Evolutionary conservation across 2,888 invertebrate species (phyloP).

Genomic region (Drosophila algonquin): DNA sequence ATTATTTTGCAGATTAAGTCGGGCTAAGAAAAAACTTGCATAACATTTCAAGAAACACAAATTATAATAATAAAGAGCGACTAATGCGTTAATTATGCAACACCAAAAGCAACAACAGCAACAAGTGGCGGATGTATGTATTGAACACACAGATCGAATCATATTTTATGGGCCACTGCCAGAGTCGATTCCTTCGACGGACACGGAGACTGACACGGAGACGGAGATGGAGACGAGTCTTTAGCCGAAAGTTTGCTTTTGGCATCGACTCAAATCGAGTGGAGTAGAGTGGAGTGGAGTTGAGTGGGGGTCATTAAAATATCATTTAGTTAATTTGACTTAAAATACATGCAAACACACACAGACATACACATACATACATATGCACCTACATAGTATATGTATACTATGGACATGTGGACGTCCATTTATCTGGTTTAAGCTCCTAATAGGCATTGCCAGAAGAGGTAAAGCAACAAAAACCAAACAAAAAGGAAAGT

Average conservation of each 20-base stretch:
- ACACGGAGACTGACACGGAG: background rate
- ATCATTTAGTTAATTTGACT: conserved; percentile 46
- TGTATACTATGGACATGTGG: too few relatives aligned
- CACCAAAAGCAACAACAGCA: conserved; percentile 38
- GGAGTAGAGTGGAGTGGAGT: conserved; percentile 24
- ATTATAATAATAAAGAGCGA: conserved; percentile 69
- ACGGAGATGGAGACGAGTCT: background rate
- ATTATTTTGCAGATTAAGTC: conserved; percentile 26
- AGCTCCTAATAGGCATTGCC: conserved; percentile 22
- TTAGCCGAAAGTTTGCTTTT: conserved; percentile 22
- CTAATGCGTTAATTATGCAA: conserved; percentile 72
- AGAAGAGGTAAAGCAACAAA: background rate
- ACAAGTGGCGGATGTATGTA: conserved; percentile 29
- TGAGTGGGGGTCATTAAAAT: conserved; percentile 42
- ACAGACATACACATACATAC: background rate
- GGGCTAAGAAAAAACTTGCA: conserved; percentile 34
- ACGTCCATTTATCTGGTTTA: background rate
- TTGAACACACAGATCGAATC: conserved; percentile 47
- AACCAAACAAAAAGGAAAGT: conserved; percentile 38
- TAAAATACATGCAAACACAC: background rate
- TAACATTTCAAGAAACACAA: conserved; percentile 45
- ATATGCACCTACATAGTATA: background rate
- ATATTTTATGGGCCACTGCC: conserved; percentile 48
- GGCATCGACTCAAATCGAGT: conserved; percentile 40
- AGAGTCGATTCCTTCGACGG: conserved; percentile 20